Evolutionary conservation across 92 coral and sea anemone genomes (phyloP), one percentile per base, ranked within the genome.

Genomic region (Actinernus sp.): DNA sequence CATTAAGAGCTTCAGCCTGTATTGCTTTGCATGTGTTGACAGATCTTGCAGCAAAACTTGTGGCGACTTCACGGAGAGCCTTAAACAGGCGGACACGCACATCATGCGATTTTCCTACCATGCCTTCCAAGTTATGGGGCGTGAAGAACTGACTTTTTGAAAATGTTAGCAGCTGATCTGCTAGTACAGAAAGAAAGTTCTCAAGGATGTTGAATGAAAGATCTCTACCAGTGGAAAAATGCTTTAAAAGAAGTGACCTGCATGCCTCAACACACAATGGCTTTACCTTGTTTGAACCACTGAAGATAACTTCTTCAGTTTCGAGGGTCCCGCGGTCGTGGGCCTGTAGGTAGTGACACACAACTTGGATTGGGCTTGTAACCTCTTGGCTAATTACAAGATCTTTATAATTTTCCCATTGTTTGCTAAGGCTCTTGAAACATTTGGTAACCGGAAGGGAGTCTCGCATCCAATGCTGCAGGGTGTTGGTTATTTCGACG

Each of bases 1-100:
- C 68, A 19, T 83, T 49, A 21, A 93, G 68, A 16, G 97, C 88
- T 36, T 86, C 85, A 7, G 93, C 51, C 54, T 90, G 87, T 13
- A 59, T 70, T 23, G 77, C 51, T 36, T 89, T 89, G 34, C 97
- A 87, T 1, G 85, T 92, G 49, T 61, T 63, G 11, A 94, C 81
- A 21, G 98, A 85, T 17, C 98, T 93, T 1, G 98, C 74, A 43
- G 98, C 98, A 66, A 94, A 94, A 70, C 85, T 89, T 52, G 76
- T 74, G 14, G 98, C 85, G 19, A 94, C 98, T 22, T 91, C 92
- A 21, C 87, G 81, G 40, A 94, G 94, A 4, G 98, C 96, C 34
- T 63, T 68, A 51, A 94, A 94, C 20, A 94, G 76, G 21, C 88
- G 82, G 46, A 78, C 73, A 1, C 98, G 96, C 1, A 83, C 92